Evolutionary conservation across 2,797 vertebrate genomes (phyloP).

Genomic region (Coilia nasus): DNA sequence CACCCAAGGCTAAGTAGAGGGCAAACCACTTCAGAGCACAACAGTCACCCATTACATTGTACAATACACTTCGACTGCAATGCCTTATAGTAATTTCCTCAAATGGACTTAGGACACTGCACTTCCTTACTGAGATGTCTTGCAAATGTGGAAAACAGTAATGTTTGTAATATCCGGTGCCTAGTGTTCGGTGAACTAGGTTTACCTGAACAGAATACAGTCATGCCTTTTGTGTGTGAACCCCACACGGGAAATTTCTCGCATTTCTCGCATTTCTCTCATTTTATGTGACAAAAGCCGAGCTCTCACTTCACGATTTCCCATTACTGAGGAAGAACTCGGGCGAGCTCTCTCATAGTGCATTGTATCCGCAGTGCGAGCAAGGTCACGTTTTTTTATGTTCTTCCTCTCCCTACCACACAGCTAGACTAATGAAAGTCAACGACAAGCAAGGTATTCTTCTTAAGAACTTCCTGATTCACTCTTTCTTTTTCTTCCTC

Average conservation of each 20-base stretch:
- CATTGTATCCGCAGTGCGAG: not conserved
- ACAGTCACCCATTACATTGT: not conserved
- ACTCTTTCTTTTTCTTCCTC: conserved; percentile 26
- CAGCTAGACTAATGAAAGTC: conserved; percentile 41
- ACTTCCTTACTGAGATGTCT: not conserved
- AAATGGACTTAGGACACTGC: too few relatives aligned
- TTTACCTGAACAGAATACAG: not conserved
- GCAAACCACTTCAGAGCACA: not conserved
- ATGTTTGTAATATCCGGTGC: not conserved
- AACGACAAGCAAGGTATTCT: conserved; percentile 50
- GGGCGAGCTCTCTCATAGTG: not conserved
- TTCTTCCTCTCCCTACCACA: not conserved
- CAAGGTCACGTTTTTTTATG: not conserved
- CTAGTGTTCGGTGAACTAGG: not conserved
- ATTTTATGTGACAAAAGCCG: not conserved
- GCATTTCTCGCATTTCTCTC: not conserved
- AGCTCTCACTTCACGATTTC: not conserved
- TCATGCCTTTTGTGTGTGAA: not conserved
- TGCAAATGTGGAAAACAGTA: not conserved
- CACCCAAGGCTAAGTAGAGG: not conserved
- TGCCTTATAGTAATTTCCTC: too few relatives aligned
- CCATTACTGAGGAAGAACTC: not conserved
- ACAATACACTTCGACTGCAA: not conserved
- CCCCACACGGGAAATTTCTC: not conserved
- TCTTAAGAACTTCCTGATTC: conserved; percentile 48